These are phyloP conservation scores for Donacobius atricapilla DNA, from an alignment of 2,113 vertebrate genomes.

Conservation along the genomic window DNA sequence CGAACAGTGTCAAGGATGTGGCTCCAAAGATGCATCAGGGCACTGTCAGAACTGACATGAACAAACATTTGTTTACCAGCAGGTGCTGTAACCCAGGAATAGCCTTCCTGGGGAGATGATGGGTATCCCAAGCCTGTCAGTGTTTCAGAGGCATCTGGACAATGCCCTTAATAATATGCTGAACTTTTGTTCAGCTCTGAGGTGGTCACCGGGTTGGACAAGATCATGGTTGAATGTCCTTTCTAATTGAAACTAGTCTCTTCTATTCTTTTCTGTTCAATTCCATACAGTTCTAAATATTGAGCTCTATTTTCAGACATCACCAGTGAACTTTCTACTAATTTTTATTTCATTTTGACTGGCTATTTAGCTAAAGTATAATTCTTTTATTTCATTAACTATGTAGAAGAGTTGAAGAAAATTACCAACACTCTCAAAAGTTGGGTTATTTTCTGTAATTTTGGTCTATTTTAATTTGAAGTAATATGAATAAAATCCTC, in stretches of 20 bases:
- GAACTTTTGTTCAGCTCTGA: not conserved
- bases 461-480: not conserved
- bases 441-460: accelerated
- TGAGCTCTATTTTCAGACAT: not conserved
- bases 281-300: not conserved
- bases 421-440: not conserved
- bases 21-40: not conserved
- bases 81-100: not conserved
- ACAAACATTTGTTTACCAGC: not conserved
- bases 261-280: not conserved
- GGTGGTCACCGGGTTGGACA: accelerated
- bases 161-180: not conserved
- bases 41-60: not conserved
- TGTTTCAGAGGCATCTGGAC: not conserved
- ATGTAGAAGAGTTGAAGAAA: not conserved
- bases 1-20: no score
- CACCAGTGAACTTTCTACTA: not conserved
- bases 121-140: accelerated
- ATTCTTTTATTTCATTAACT: not conserved
- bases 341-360: not conserved
- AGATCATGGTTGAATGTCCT: not conserved
- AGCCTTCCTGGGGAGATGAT: not conserved
- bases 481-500: not conserved
- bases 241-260: not conserved
- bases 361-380: not conserved